Evolutionary conservation across 2,888 invertebrate genomes (phyloP).

Genomic region (Drosophila kuntzei): DNA sequence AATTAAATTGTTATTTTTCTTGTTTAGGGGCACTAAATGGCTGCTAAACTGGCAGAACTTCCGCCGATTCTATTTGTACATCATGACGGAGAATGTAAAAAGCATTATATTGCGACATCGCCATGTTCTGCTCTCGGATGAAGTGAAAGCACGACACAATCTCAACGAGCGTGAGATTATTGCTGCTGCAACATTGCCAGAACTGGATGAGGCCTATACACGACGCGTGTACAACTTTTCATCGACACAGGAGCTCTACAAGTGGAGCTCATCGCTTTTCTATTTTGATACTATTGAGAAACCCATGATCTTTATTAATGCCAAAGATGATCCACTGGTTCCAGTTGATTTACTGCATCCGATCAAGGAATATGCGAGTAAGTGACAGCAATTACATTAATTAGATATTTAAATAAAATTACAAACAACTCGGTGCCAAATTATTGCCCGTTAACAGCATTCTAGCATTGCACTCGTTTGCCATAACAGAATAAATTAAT

Average conservation of each 20-base stretch:
- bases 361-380: slow-evolving; percentile 91
- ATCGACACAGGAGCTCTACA: slow-evolving; percentile 92
- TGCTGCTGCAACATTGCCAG: slow-evolving; percentile 94
- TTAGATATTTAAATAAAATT: not conserved
- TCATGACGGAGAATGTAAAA: slow-evolving; percentile 97
- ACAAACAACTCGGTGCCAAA: not conserved
- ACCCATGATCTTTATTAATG: slow-evolving; percentile 96
- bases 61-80: slow-evolving; percentile 94
- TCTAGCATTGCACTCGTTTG: not conserved
- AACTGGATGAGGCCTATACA: slow-evolving; percentile 95
- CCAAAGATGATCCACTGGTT: slow-evolving; percentile 96
- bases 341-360: slow-evolving; percentile 91
- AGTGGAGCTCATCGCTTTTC: slow-evolving; percentile 93
- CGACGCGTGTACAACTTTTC: slow-evolving; percentile 91
- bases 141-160: slow-evolving; percentile 89
- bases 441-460: not conserved
- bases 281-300: slow-evolving; percentile 92
- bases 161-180: slow-evolving; percentile 93
- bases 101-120: slow-evolving; percentile 94
- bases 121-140: slow-evolving; percentile 90
- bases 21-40: slow-evolving; percentile 90
- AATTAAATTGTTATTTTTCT: not conserved
- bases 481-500: slow-evolving; percentile 11
- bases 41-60: slow-evolving; percentile 95
- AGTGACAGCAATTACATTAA: slow-evolving; percentile 79